phyloP scores from a whole-genome alignment of 2,888 invertebrate species.

The Agonopterix subpropinquella region DNA sequence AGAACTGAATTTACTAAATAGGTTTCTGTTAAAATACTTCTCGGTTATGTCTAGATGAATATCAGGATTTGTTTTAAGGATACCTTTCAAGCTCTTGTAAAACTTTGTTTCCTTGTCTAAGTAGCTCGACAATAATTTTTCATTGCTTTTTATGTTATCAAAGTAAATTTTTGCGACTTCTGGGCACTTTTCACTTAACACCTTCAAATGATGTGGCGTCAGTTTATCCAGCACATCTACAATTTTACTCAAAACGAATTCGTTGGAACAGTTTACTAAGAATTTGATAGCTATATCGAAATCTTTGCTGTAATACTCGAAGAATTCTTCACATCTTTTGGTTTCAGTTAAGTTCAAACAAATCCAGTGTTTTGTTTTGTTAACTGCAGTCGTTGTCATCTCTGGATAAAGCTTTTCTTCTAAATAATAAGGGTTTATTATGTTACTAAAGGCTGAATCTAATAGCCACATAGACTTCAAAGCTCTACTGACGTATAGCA shows the following conservation, averaged over 20 bases:
- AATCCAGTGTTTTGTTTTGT: conserved; percentile 44
- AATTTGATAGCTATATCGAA: conserved; percentile 36
- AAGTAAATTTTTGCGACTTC: conserved; percentile 34
- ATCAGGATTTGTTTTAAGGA: conserved; percentile 32
- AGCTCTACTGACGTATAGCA: conserved; percentile 50
- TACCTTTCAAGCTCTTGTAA: conserved; percentile 28
- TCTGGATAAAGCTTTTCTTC: conserved; percentile 39
- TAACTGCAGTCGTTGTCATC: conserved; percentile 43
- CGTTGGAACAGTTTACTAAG: conserved; percentile 31
- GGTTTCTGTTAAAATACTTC: conserved; percentile 14
- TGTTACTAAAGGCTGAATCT: conserved; percentile 23
- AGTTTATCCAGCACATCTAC: conserved; percentile 29
- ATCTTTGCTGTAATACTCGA: conserved; percentile 32
- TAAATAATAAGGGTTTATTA: conserved; percentile 43
- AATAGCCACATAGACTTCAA: conserved; percentile 45
- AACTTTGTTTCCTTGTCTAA: conserved; percentile 19
- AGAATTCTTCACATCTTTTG: conserved; percentile 37
- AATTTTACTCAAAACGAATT: conserved; percentile 29
- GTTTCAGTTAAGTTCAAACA: conserved; percentile 28
- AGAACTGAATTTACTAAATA: conserved; percentile 11
- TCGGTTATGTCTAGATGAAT: conserved; percentile 21
- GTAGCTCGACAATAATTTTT: conserved; percentile 21
- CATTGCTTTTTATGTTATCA: conserved; percentile 25
- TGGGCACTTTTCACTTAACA: conserved; percentile 38
- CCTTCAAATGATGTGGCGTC: conserved; percentile 32